Percentiles rank a stretch among this genome's conserved stretches.
These are phyloP conservation scores for Delichon dasypus DNA, from an alignment of 2,797 vertebrate species.

Conservation along the genomic window DNA sequence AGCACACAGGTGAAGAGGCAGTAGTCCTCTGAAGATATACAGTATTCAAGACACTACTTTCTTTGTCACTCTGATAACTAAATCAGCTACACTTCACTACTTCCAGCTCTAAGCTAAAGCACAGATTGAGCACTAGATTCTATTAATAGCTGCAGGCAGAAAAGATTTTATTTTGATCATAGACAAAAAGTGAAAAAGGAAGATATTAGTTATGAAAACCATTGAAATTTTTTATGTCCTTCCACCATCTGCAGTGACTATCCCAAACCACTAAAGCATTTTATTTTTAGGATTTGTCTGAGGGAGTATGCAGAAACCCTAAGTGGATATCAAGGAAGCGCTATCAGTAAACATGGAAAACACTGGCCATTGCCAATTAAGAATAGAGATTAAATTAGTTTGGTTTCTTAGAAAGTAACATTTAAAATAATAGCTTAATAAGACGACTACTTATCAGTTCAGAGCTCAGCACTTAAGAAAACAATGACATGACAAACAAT, in stretches of 20 bases:
- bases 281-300: not conserved
- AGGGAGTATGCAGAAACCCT: not conserved
- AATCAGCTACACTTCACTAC: not conserved
- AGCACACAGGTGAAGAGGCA: not conserved
- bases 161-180: not conserved
- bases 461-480: not conserved
- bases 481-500: rapidly evolving
- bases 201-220: not conserved
- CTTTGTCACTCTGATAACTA: not conserved
- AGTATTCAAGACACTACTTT: not conserved
- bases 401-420: not conserved
- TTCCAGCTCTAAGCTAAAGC: not conserved
- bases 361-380: not conserved
- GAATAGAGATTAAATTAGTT: not conserved
- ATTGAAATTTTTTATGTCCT: not conserved
- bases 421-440: not conserved
- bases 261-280: not conserved
- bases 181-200: not conserved
- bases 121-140: not conserved
- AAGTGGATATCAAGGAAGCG: not conserved
- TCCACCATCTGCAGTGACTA: not conserved
- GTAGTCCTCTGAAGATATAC: not conserved
- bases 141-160: not conserved
- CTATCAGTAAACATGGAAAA: not conserved
- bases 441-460: not conserved